Percentiles rank a stretch among this genome's conserved stretches.
Conservation (phyloP, 2,888 invertebrate genomes). For the Labia minor region DNA sequence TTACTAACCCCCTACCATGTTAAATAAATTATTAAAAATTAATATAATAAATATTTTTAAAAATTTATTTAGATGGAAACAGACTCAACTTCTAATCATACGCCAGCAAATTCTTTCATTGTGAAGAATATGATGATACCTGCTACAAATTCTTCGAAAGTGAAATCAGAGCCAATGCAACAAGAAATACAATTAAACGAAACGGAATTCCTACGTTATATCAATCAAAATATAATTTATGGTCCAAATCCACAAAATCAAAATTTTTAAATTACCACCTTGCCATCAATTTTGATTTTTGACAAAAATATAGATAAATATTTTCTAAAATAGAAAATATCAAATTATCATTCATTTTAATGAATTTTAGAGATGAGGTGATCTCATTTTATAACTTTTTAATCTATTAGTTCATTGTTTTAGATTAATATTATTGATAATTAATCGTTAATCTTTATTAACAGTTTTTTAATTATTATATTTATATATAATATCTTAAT, state of each 20-base stretch:
- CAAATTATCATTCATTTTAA: too few species aligned
- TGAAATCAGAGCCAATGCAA: background rate
- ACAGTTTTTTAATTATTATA: too few species aligned
- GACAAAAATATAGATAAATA: too few species aligned
- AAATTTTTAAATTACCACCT: too few species aligned
- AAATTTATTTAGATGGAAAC: conserved; percentile 2
- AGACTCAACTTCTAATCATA: background rate
- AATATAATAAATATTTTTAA: background rate
- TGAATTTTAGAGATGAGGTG: too few species aligned
- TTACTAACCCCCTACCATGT: background rate
- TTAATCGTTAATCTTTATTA: too few species aligned
- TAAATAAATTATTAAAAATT: background rate
- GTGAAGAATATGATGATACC: conserved; percentile 22
- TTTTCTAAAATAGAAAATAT: too few species aligned
- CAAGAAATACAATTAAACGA: background rate
- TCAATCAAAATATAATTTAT: background rate
- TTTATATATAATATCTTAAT: too few species aligned
- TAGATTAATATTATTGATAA: too few species aligned
- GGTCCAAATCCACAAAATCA: background rate
- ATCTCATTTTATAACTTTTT: too few species aligned
- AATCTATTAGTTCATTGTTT: too few species aligned
- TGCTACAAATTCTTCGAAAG: background rate
- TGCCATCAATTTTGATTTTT: too few species aligned
- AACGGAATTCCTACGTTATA: background rate
- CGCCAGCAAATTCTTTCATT: conserved; percentile 17